Conservation (phyloP, 1,140 invertebrate genomes). For the Cyphomyrmex costatus region DNA sequence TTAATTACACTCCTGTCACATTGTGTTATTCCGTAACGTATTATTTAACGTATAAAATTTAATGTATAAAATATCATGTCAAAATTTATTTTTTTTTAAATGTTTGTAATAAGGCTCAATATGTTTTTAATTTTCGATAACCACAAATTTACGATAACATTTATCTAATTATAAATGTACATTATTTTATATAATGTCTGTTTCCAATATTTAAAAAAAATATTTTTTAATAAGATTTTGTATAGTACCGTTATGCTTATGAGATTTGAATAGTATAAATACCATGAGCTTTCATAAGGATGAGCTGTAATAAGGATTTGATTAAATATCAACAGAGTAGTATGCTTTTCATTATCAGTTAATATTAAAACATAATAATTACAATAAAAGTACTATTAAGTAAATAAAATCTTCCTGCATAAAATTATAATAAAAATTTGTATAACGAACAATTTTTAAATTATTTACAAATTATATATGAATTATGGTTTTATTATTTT, state of each 20-base stretch:
- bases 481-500: not conserved
- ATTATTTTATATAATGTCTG: not conserved
- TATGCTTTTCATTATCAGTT: not conserved
- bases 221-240: not conserved
- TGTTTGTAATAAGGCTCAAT: too few relatives aligned
- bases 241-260: not conserved
- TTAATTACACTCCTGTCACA: not conserved
- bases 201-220: not conserved
- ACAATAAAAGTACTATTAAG: constrained; percentile 7
- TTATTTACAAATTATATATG: not conserved
- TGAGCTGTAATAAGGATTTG: constrained; percentile 1
- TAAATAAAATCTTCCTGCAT: not conserved
- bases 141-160: not conserved
- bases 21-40: not conserved
- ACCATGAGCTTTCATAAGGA: not conserved
- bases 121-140: constrained; percentile 11
- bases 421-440: not conserved
- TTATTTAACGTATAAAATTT: too few relatives aligned
- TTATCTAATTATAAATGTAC: not conserved
- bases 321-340: constrained; percentile 22
- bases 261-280: not conserved
- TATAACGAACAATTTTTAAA: not conserved
- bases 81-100: not conserved
- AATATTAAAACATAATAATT: constrained; percentile 12
- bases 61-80: not conserved